phyloP scores from a whole-genome alignment of 1,140 invertebrate genomes.

The Metaphire vulgaris region DNA sequence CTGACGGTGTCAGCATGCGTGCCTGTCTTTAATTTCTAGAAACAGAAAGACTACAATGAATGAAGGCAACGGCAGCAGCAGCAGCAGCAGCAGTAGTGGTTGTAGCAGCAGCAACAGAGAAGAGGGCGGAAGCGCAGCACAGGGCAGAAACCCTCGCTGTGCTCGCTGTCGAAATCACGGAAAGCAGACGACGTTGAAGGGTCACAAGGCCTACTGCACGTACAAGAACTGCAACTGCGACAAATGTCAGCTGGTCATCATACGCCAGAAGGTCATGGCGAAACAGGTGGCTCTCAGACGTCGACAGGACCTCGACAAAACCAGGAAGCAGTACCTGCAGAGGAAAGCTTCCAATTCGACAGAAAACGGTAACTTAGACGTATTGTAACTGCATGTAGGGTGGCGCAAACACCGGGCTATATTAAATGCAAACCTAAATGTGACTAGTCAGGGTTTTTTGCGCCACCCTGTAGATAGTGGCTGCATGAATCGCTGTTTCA shows the following conservation, averaged over 20 bases:
- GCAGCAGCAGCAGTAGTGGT: background rate
- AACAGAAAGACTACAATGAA: too few relatives aligned
- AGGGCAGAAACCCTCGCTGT: conserved; percentile 18
- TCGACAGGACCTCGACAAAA: conserved; percentile 18
- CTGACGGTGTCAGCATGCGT: too few relatives aligned
- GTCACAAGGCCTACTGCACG: conserved; percentile 26
- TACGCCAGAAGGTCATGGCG: conserved; percentile 58
- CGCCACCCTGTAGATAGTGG: too few relatives aligned
- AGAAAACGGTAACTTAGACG: too few relatives aligned
- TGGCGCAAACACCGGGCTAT: too few relatives aligned
- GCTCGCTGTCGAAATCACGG: conserved; percentile 26
- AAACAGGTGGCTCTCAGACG: conserved; percentile 19
- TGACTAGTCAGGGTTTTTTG: too few relatives aligned
- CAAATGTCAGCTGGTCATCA: conserved; percentile 35
- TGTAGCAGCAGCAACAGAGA: conserved; percentile 2
- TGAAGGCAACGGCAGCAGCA: too few relatives aligned
- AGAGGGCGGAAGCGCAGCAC: background rate
- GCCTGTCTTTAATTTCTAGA: too few relatives aligned
- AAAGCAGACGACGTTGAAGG: conserved; percentile 21
- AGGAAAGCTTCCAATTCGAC: background rate
- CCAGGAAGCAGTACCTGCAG: conserved; percentile 3
- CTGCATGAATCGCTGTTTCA: too few relatives aligned
- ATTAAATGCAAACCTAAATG: too few relatives aligned
- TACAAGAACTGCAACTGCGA: conserved; percentile 24
- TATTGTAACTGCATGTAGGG: too few relatives aligned